Conservation (phyloP, 2,888 invertebrate genomes). For the Platerodrilus igneus region DNA sequence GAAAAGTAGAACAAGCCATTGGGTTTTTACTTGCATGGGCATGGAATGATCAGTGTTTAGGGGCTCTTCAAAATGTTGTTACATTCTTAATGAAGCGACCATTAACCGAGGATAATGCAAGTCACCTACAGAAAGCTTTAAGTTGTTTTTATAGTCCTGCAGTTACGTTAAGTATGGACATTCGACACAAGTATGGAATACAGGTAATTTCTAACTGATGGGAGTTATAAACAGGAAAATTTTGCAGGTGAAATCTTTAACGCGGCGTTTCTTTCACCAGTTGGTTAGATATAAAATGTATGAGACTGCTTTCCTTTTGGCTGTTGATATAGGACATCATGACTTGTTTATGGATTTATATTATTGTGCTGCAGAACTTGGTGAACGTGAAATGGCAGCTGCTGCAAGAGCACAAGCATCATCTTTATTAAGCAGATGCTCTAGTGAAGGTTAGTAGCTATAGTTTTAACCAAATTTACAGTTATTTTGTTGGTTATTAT, state of each 20-base stretch:
- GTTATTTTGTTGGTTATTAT: no score
- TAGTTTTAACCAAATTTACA: no score
- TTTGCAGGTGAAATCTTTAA: slow-evolving; percentile 69
- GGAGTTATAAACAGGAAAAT: background rate
- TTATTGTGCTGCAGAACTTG: slow-evolving; percentile 63
- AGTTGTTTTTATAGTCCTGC: slow-evolving; percentile 75
- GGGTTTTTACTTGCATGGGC: slow-evolving; percentile 63
- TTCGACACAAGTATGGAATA: slow-evolving; percentile 69
- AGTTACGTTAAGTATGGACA: slow-evolving; percentile 60
- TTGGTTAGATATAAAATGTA: slow-evolving; percentile 69
- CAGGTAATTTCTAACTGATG: slow-evolving; percentile 35
- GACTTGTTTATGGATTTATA: slow-evolving; percentile 83
- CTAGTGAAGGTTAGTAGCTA: slow-evolving; percentile 45
- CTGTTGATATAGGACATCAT: slow-evolving; percentile 79
- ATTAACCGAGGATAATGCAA: slow-evolving; percentile 58
- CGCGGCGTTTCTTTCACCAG: slow-evolving; percentile 83
- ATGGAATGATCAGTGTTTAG: slow-evolving; percentile 69
- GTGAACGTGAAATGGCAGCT: slow-evolving; percentile 59
- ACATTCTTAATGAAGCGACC: slow-evolving; percentile 59
- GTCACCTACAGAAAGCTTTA: slow-evolving; percentile 69
- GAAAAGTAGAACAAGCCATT: slow-evolving; percentile 65
- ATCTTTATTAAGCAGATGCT: slow-evolving; percentile 44
- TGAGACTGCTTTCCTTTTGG: slow-evolving; percentile 79
- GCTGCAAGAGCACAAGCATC: slow-evolving; percentile 68
- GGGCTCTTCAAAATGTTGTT: slow-evolving; percentile 67